Percentiles rank a stretch among this genome's conserved stretches.
Conservation (phyloP, 2,113 vertebrate genomes). For the Eleginops maclovinus region DNA sequence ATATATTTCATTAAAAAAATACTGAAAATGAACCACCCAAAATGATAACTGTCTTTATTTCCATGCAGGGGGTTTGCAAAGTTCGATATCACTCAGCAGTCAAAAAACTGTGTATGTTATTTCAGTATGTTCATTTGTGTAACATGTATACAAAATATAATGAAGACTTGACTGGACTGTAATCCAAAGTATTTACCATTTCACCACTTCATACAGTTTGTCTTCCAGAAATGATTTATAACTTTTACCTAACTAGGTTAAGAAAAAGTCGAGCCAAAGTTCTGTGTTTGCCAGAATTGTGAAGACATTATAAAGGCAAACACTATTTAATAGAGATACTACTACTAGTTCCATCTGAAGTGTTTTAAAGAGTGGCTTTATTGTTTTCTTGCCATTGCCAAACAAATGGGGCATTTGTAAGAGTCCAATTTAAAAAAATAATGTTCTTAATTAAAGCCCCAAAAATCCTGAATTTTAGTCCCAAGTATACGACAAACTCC, state of each 20-base stretch:
- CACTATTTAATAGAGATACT: not conserved
- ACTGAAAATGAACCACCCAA: not conserved
- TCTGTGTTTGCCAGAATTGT: not conserved
- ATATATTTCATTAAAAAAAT: not conserved
- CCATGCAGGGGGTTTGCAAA: slow-evolving; percentile 8
- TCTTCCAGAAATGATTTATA: not conserved
- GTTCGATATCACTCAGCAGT: too few relatives aligned
- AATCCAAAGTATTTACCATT: not conserved
- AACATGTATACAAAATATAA: too few relatives aligned
- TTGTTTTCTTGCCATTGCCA: not conserved
- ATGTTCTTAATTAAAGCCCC: not conserved
- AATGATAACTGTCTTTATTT: not conserved
- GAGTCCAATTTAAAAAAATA: not conserved
- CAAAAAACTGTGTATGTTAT: not conserved
- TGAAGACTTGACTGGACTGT: not conserved
- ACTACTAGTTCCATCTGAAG: not conserved
- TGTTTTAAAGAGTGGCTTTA: not conserved
- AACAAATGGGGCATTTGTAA: not conserved
- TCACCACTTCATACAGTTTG: not conserved
- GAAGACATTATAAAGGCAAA: not conserved
- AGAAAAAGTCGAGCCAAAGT: not conserved
- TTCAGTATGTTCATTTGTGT: not conserved
- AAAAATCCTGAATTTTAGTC: not conserved
- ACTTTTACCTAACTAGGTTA: not conserved
- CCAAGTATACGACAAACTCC: not conserved